Evolutionary conservation across 2,888 invertebrate genomes (phyloP).

Genomic region (Sicus ferrugineus): DNA sequence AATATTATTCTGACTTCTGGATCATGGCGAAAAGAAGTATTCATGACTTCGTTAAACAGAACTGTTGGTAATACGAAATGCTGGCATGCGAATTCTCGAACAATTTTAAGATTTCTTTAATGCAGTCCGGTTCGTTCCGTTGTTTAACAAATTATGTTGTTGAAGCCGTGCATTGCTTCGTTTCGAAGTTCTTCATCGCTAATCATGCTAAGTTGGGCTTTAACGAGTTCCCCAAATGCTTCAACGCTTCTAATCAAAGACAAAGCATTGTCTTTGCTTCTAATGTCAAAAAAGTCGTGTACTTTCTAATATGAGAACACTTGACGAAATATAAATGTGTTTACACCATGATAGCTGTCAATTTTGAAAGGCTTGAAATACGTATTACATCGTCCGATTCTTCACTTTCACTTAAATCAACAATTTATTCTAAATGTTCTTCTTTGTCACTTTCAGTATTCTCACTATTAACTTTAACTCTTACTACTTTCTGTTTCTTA

Average conservation of each 20-base stretch:
- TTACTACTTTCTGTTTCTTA: not conserved
- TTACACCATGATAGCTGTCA: no score
- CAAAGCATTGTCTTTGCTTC: no score
- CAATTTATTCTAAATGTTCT: not conserved
- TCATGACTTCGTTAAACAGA: conserved; percentile 2
- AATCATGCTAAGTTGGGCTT: not conserved
- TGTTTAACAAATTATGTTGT: not conserved
- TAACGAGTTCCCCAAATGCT: conserved; percentile 3
- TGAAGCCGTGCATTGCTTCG: not conserved
- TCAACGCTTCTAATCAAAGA: no score
- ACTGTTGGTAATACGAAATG: not conserved
- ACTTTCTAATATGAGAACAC: no score
- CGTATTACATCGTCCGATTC: no score
- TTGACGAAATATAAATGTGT: no score
- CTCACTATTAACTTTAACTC: not conserved
- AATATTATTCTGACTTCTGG: not conserved
- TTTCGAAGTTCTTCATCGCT: not conserved
- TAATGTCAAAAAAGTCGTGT: no score
- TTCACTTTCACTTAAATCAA: no score
- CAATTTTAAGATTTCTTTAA: not conserved
- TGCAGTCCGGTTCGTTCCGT: not conserved
- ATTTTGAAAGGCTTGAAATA: no score
- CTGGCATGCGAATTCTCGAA: not conserved
- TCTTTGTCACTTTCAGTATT: not conserved
- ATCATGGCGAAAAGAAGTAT: conserved; percentile 10